phyloP scores from a whole-genome alignment of 2,113 vertebrate genomes.

The Chloroceryle aenea region DNA sequence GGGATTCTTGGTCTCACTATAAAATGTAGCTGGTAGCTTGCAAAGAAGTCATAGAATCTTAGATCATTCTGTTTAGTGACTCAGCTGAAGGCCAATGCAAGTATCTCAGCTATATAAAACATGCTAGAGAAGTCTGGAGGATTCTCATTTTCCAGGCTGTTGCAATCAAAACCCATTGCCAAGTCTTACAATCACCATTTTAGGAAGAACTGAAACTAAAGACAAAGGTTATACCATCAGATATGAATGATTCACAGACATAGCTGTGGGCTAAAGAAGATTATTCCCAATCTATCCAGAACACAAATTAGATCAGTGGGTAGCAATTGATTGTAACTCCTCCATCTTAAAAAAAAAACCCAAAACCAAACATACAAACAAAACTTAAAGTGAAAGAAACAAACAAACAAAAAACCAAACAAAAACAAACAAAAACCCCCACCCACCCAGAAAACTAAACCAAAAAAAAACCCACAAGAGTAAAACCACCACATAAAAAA shows the following conservation, averaged over 20 bases:
- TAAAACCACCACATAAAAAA: too few relatives aligned
- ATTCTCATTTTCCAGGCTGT: background rate
- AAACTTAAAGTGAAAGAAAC: background rate
- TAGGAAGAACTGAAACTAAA: background rate
- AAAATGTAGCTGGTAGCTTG: background rate
- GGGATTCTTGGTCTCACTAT: background rate
- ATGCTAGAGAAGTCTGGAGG: background rate
- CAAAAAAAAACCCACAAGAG: background rate
- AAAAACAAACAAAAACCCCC: background rate
- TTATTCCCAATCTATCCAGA: background rate
- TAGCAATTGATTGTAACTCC: background rate
- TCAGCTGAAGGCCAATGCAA: background rate
- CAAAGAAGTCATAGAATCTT: background rate
- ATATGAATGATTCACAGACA: background rate
- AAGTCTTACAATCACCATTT: background rate
- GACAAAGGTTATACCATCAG: background rate
- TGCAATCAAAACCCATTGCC: background rate
- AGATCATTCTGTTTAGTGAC: slow-evolving; percentile 3
- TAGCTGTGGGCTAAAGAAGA: background rate
- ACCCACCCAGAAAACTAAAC: too few relatives aligned
- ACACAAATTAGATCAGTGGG: background rate
- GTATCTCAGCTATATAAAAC: background rate
- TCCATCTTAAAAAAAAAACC: background rate
- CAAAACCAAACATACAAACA: too few relatives aligned
- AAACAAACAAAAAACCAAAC: too few relatives aligned